Percentiles rank a stretch among this genome's conserved stretches.
phyloP scores from a whole-genome alignment of 2,113 vertebrate species.

The Vanacampus margaritifer region DNA sequence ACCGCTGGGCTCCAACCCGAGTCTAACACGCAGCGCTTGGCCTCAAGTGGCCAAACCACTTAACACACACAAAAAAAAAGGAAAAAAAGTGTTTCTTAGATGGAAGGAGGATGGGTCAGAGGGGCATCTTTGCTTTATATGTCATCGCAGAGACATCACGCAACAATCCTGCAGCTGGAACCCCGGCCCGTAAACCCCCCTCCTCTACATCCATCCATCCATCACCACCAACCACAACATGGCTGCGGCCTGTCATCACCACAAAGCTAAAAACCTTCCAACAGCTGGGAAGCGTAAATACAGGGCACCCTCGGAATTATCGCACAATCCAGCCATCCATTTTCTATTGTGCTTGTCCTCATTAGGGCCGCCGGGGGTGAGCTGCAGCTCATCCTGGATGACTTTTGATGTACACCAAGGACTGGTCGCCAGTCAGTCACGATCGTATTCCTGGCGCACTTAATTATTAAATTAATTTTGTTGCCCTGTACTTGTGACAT shows the following conservation, averaged over 20 bases:
- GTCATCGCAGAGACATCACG: constrained; percentile 15
- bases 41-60: constrained; percentile 27
- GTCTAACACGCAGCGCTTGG: constrained; percentile 14
- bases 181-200: constrained; percentile 16
- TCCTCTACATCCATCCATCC: constrained; percentile 1
- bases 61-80: constrained; percentile 2
- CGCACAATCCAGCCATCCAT: background rate
- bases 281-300: constrained; percentile 31
- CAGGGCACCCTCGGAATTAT: background rate
- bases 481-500: too few species aligned
- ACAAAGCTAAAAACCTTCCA: constrained; percentile 22
- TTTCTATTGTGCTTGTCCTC: background rate
- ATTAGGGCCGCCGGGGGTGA: background rate
- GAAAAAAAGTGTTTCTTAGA: constrained; percentile 15
- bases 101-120: constrained; percentile 29
- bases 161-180: constrained; percentile 34
- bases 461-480: too few species aligned
- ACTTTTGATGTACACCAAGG: background rate
- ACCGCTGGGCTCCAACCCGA: constrained; percentile 57
- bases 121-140: background rate
- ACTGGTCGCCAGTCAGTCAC: background rate
- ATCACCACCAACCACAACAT: constrained; percentile 16
- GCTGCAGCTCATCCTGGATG: background rate
- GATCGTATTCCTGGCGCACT: too few species aligned
- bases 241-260: constrained; percentile 18